Percentiles rank a stretch among this genome's conserved stretches.
phyloP scores from a whole-genome alignment of 2,888 invertebrate species.

The Drosophila quinaria region DNA sequence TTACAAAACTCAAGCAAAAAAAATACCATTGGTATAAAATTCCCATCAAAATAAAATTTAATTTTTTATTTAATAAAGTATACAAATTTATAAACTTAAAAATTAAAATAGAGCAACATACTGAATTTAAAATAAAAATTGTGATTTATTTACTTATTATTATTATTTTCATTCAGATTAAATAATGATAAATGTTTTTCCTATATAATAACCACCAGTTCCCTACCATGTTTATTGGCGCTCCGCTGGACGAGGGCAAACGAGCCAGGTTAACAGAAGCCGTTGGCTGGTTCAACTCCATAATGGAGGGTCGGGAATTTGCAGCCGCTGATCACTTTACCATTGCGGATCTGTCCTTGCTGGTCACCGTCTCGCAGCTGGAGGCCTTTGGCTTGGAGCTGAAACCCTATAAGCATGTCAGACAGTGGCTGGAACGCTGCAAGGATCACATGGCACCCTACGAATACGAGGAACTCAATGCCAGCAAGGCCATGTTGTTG shows the following conservation, averaged over 20 bases:
- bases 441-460: slow-evolving; percentile 89
- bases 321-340: slow-evolving; percentile 87
- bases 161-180: too few species aligned
- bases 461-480: slow-evolving; percentile 89
- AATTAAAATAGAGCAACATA: too few species aligned
- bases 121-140: too few species aligned
- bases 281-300: slow-evolving; percentile 87
- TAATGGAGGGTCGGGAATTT: slow-evolving; percentile 87
- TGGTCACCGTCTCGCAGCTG: slow-evolving; percentile 85
- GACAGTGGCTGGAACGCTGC: slow-evolving; percentile 89
- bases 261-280: slow-evolving; percentile 87
- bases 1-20: too few species aligned
- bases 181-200: too few species aligned
- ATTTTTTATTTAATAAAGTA: too few species aligned
- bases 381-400: slow-evolving; percentile 87
- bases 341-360: slow-evolving; percentile 84
- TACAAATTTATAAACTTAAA: too few species aligned
- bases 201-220: slow-evolving; percentile 82
- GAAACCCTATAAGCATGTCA: slow-evolving; percentile 86
- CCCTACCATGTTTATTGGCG: slow-evolving; percentile 86
- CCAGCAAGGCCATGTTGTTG: slow-evolving; percentile 87
- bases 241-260: slow-evolving; percentile 86
- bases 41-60: too few species aligned
- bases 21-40: too few species aligned
- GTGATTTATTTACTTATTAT: too few species aligned